phyloP scores from a whole-genome alignment of 2,888 invertebrate species.

The Andrena marginata region DNA sequence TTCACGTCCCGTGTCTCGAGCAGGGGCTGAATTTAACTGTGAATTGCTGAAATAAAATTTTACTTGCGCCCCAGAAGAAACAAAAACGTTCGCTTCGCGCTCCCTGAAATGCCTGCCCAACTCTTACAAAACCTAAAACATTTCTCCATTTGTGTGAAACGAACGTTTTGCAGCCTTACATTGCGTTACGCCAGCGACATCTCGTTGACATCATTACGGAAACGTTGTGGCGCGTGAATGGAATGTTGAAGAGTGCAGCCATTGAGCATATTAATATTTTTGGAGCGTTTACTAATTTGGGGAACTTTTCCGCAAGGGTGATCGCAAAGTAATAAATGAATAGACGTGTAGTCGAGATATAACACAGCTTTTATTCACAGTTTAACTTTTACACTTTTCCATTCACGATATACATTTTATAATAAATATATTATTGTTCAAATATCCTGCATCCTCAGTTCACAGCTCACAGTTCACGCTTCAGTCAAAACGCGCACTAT shows the following conservation, averaged over 20 bases:
- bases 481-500: too few species aligned
- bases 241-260: constrained; percentile 10
- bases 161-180: constrained; percentile 13
- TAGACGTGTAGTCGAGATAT: neutral
- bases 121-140: constrained; percentile 5
- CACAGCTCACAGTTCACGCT: too few species aligned
- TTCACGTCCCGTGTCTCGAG: neutral
- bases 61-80: constrained; percentile 9
- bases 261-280: neutral
- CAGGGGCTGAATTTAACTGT: constrained; percentile 33
- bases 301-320: neutral
- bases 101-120: constrained; percentile 2
- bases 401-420: too few species aligned
- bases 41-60: constrained; percentile 47
- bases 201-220: constrained; percentile 14
- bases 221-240: neutral
- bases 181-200: constrained; percentile 18
- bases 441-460: too few species aligned
- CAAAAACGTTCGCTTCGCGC: constrained; percentile 9
- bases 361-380: neutral
- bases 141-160: constrained; percentile 18
- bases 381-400: too few species aligned
- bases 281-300: neutral
- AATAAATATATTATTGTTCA: too few species aligned
- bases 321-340: neutral